phyloP scores from a whole-genome alignment of 64 coral and sea anemone species.

The Acropora tenuis region DNA sequence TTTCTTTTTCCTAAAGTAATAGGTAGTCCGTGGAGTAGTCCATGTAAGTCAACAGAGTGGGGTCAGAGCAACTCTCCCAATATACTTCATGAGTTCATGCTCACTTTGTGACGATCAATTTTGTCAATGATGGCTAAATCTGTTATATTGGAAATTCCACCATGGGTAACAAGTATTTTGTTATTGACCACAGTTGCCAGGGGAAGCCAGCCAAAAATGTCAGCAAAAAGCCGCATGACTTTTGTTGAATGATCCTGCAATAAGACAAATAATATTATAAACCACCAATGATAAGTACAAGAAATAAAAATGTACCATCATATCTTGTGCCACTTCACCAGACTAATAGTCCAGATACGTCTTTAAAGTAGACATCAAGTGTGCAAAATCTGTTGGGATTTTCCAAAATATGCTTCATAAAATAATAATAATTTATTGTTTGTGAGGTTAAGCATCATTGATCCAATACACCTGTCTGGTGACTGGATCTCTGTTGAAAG shows the following conservation, averaged over 20 bases:
- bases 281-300: neutral
- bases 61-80: no score
- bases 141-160: conserved; percentile 93
- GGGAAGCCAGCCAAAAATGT: conserved; percentile 98
- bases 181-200: conserved; percentile 95
- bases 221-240: conserved; percentile 82
- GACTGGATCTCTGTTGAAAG: neutral
- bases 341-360: no score
- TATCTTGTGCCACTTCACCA: no score
- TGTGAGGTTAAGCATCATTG: no score
- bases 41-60: no score
- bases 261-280: neutral
- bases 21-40: no score
- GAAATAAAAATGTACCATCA: no score
- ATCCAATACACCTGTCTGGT: neutral
- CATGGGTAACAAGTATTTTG: conserved; percentile 92
- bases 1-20: no score
- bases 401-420: no score
- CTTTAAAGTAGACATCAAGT: no score
- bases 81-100: neutral
- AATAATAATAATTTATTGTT: no score
- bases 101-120: conserved; percentile 96
- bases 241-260: conserved; percentile 71
- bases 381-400: no score
- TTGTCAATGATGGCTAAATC: conserved; percentile 81